These are phyloP conservation scores for Pachycephus smyrnensis DNA, from an alignment of 2,888 invertebrate species.

Conservation along the genomic window DNA sequence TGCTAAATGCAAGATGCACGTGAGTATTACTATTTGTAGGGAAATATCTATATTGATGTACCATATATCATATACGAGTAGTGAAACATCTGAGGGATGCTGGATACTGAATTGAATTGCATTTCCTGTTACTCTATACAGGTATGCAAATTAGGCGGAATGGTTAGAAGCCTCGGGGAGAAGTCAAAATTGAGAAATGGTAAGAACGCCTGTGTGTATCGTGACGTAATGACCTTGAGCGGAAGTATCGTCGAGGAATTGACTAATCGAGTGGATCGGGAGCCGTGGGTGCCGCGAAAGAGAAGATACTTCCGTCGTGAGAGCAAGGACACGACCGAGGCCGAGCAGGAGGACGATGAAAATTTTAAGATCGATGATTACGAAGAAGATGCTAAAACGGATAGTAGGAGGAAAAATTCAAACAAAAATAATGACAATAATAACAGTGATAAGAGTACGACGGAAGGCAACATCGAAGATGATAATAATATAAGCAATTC, in stretches of 20 bases:
- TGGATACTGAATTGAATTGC: background rate
- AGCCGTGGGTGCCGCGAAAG: background rate
- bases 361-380: background rate
- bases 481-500: constrained; percentile 11
- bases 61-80: background rate
- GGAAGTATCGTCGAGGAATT: background rate
- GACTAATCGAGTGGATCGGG: background rate
- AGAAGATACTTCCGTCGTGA: background rate
- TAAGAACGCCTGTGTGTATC: background rate
- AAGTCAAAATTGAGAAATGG: background rate
- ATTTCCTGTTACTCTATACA: background rate
- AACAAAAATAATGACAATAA: background rate
- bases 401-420: background rate
- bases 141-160: background rate
- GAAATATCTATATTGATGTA: background rate
- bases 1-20: background rate
- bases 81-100: no score
- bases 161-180: background rate
- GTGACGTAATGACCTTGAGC: background rate
- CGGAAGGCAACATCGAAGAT: constrained; percentile 8
- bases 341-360: background rate
- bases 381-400: background rate
- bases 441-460: background rate
- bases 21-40: background rate
- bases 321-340: background rate